A percentile compares a stretch with the other conserved stretches of the same genome.
Conservation (phyloP, 2,113 vertebrate species). For the Trematomus loennbergii region DNA sequence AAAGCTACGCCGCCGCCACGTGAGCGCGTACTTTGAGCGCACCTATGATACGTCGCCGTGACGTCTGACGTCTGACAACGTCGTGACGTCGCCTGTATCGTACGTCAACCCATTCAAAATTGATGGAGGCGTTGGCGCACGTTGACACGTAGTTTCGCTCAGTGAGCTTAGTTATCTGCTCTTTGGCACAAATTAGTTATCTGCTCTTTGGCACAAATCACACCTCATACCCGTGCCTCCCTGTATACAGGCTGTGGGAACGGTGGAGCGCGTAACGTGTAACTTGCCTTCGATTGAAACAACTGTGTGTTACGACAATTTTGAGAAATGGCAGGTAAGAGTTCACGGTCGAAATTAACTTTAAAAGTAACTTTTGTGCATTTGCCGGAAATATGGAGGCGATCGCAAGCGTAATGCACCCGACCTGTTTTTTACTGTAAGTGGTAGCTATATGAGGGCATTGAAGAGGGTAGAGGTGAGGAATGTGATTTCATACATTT, state of each 20-base stretch:
- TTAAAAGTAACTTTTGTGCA: background rate
- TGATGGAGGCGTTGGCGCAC: no score
- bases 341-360: background rate
- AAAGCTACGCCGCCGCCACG: no score
- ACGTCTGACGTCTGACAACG: no score
- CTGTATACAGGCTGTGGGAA: background rate
- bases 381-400: background rate
- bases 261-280: background rate
- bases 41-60: no score
- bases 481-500: background rate
- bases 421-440: background rate
- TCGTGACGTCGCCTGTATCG: no score
- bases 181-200: no score
- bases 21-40: no score
- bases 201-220: no score
- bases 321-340: conserved; percentile 48
- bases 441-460: background rate
- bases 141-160: no score
- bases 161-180: no score
- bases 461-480: no score
- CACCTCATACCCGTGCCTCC: background rate
- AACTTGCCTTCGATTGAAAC: background rate
- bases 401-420: background rate
- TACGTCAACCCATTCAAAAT: no score
- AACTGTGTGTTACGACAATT: background rate